Evolutionary conservation across 2,113 vertebrate species (phyloP), one percentile per base, ranked within the genome.

Genomic region (Hemicordylus capensis): DNA sequence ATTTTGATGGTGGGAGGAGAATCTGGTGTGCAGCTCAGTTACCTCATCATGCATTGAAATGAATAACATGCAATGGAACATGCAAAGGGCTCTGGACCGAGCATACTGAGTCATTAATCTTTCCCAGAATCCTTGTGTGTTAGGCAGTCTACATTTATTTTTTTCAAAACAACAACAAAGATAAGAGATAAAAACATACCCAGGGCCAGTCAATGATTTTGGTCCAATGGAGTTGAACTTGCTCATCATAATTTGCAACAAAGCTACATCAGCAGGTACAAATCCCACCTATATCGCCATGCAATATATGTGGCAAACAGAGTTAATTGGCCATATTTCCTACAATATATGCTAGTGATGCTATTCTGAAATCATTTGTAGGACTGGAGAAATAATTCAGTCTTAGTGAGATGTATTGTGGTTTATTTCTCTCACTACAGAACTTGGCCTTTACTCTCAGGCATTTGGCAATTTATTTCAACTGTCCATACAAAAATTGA

Each of bases 351-450:
- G 4, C 54, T 77, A 31, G 28, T 19, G 31, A 64, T 66, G 22
- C 28, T 80, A 1, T 58, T 6, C 56, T 73, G 76, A 85, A 85
- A 34, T 3, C 37, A 76, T 28, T n/a, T 22, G 31, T 59, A 48
- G 31, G 3, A 59, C 42, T 48, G 31, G 69, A 67, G 61, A 2
- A n/a, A 74, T 61, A 64, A 54, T 63, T 72, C 31, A 48, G 24
- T n/a, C 31, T 37, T 44, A 66, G 15, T 54, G 39, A 86, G 83
- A 66, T 44, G 70, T 11, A 26, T 58, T 24, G 34, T 39, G 48
- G 80, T 85, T 82, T 66, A 89, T 89, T 86, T 61, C 56, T 54
- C 34, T 73, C 70, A 58, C 19, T 67, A n/a, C 48, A 85, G 72
- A 89, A 75, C 14, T 31, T 72, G 19, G 61, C 67, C 42, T 80